Base-by-base conservation (phyloP, 2,797 vertebrate genomes). In the Babyrousa celebensis region DNA sequence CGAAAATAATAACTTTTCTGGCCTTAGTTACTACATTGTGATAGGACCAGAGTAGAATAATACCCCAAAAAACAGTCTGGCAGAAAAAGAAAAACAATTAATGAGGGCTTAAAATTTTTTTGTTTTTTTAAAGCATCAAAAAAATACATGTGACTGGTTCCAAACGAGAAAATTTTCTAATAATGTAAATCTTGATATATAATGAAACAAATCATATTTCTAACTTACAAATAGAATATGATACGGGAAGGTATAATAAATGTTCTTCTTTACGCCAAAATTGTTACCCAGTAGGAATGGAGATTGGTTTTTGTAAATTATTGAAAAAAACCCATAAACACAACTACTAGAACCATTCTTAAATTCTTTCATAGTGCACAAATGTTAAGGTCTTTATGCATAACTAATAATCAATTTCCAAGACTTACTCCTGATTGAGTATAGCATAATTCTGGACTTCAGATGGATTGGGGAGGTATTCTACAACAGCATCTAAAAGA, bases 391-490 rank as follows among this genome's bases (percentile, higher is more conserved):
- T 36, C 63, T 72, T 85, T 90, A 25, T 77, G 72, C 52, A 62
- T 7, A 74, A 91, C n/a, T 62, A 23, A 79, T 32, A 77, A 27
- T 89, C 43, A 29, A 2, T 52, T 85, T 56, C 72, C 29, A 23
- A 54, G 11, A 99, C 99, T 99, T 97, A 99, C 99, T 98, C 98
- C 1, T 99, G 85, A 96, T 99, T 99, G 68, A 99, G 98, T 85
- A 99, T 98, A 36, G 99, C 99, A 0, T 99, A 99, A 98, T 99
- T 99, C 96, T 99, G 98, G 56, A 99, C 99, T 98, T 99, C 99
- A 0, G 99, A 99, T 17, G 99, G 99, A 91, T 99, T 99, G 1
- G 99, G 99, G 77, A 99, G 99, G 87, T 99, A 99, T 17, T 99
- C 99, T 94, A 99, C 97, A 65, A 99, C 98, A 0, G 99, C 99